These are phyloP conservation scores for Epinephelus fuscoguttatus DNA, from an alignment of 2,113 vertebrate genomes.

Conservation along the genomic window DNA sequence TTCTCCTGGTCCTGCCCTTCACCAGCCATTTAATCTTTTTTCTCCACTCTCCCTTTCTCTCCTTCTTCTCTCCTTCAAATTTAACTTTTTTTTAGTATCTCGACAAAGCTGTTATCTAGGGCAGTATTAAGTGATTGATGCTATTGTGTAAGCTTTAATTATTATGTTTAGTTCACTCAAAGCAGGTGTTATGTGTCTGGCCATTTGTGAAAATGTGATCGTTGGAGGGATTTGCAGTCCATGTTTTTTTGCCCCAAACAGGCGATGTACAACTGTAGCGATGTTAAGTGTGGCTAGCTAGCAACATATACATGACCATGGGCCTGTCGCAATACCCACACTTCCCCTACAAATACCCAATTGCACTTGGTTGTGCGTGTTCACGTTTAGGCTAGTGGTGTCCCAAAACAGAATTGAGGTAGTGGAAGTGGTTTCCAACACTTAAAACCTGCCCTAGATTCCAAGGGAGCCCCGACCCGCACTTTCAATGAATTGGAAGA, in stretches of 20 bases:
- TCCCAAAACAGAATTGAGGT: no score
- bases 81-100: background rate
- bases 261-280: background rate
- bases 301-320: background rate
- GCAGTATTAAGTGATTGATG: background rate
- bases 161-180: background rate
- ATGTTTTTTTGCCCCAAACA: background rate
- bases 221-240: background rate
- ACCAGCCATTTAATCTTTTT: conserved; percentile 46
- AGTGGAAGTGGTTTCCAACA: no score
- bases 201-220: background rate
- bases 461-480: no score
- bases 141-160: background rate
- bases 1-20: conserved; percentile 47
- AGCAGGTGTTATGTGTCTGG: no score
- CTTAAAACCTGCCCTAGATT: no score
- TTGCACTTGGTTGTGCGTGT: no score
- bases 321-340: no score
- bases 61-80: conserved; percentile 8
- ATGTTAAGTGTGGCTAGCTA: background rate
- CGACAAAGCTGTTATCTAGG: background rate
- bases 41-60: background rate
- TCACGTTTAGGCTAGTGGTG: no score
- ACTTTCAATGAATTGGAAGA: no score
- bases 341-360: no score